Percentiles rank a stretch among this genome's conserved stretches.
Conservation (phyloP, 2,113 vertebrate genomes). For the Vulpes lagopus region DNA sequence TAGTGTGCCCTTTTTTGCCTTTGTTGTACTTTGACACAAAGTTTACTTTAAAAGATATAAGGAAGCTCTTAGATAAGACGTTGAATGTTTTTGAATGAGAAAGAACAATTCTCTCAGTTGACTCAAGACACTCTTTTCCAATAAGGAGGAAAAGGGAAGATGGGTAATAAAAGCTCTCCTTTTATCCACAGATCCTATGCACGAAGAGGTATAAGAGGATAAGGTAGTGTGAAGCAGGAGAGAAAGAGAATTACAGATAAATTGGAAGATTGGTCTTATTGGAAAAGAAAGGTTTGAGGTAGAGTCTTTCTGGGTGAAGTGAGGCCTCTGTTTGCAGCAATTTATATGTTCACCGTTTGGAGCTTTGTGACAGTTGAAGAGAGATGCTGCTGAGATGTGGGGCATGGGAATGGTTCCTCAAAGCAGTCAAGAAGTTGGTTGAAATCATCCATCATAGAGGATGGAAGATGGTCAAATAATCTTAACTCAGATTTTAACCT, state of each 20-base stretch:
- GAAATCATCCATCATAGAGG: background rate
- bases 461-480: background rate
- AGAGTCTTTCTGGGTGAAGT: background rate
- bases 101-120: background rate
- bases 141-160: background rate
- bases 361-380: background rate
- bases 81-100: background rate
- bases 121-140: slow-evolving; percentile 27
- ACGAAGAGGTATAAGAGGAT: background rate
- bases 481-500: background rate
- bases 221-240: background rate
- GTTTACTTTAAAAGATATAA: background rate
- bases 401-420: background rate
- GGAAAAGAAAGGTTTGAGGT: slow-evolving; percentile 16
- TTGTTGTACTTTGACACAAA: slow-evolving; percentile 10
- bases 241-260: background rate
- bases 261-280: background rate
- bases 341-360: background rate
- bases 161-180: background rate
- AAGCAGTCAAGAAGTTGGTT: background rate
- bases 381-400: background rate
- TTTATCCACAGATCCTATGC: background rate
- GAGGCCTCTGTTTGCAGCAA: background rate
- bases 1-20: background rate
- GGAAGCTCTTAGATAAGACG: slow-evolving; percentile 23